A percentile compares a stretch with the other conserved stretches of the same genome.
phyloP scores from a whole-genome alignment of 1,140 invertebrate genomes.

The Plodia interpunctella region DNA sequence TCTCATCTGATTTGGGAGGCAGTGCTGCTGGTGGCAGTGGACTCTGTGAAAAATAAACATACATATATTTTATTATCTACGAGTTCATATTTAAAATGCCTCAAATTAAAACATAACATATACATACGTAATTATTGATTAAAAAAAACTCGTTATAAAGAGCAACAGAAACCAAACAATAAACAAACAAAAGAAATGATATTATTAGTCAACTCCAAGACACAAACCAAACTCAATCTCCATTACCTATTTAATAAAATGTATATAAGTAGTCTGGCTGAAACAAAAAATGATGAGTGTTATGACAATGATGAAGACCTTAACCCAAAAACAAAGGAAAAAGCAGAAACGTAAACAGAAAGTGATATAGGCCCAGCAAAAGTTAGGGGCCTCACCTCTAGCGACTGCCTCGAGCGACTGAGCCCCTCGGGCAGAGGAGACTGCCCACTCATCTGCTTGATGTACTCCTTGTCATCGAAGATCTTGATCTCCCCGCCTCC shows the following conservation, averaged over 20 bases:
- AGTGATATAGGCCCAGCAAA: constrained; percentile 27
- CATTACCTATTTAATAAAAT: constrained; percentile 74
- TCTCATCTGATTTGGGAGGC: constrained; percentile 82
- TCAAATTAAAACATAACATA: constrained; percentile 19
- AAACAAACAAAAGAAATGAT: constrained; percentile 12
- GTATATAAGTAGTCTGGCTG: constrained; percentile 77
- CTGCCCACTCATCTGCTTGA: constrained; percentile 86
- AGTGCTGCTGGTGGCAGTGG: constrained; percentile 79
- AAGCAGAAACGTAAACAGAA: constrained; percentile 30
- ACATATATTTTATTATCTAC: not conserved
- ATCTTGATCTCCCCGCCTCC: constrained; percentile 96
- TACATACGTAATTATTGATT: too few relatives aligned
- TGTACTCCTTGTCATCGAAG: constrained; percentile 96
- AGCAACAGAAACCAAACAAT: constrained; percentile 22
- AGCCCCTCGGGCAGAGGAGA: constrained; percentile 78
- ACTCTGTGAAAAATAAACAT: constrained; percentile 77
- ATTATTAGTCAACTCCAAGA: constrained; percentile 20
- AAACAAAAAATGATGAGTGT: constrained; percentile 67
- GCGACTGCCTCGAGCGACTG: constrained; percentile 79
- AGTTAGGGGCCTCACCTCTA: constrained; percentile 78
- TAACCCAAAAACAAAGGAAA: constrained; percentile 43
- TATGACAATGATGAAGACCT: constrained; percentile 36
- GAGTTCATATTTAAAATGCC: not conserved
- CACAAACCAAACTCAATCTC: constrained; percentile 27
- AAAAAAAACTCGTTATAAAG: constrained; percentile 22